Evolutionary conservation across 2,113 vertebrate species (phyloP), one percentile per base, ranked within the genome.

Genomic region (Pseudolaguvia tuberculata): DNA sequence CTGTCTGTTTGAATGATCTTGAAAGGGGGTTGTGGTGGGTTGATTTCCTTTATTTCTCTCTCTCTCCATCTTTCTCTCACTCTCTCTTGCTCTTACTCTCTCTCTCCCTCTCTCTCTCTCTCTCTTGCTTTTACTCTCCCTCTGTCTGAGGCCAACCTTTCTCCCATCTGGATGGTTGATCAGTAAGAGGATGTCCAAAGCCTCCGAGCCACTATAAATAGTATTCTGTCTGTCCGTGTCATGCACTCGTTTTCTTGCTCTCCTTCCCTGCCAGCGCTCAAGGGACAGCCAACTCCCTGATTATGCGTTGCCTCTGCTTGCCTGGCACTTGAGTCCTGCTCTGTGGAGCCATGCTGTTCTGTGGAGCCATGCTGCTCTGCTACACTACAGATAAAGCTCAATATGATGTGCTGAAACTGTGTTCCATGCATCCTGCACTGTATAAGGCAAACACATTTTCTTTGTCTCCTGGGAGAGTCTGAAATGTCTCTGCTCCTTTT

Each of bases 191-290:
- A 79, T 81, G 57, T 55, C 58, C 51, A 76, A 74, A 76, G 73
- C 70, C 59, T 57, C 65, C 25, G 48, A 56, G 52, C 56, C 71
- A 73, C 69, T 81, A 82, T 78, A 80, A 82, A 78, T 80, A 84
- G 69, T 18, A 31, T 21, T 55, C 56, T 74, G 72, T 74, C 56
- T 61, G 35, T 63, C 55, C 45, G 42, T 67, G 50, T 76, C 66
- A 52, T 15, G 31, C 29, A 39, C 27, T 76, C 15, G 0, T 55
- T 76, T n/a, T 75, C 39, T 20, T 52, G 18, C 47, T 25, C 63
- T 50, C 63, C 17, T 47, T 13, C 29, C n/a, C 72, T 59, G 17
- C 31, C 10, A 39, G n/a, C 42, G 48, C 50, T 42, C 21, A 25
- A 53, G 72, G 59, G 72, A 74, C 59, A n/a, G 70, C 69, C 76